Evolutionary conservation across 2,113 vertebrate species (phyloP), one percentile per base, ranked within the genome.

Genomic region (Lepisosteus oculatus): DNA sequence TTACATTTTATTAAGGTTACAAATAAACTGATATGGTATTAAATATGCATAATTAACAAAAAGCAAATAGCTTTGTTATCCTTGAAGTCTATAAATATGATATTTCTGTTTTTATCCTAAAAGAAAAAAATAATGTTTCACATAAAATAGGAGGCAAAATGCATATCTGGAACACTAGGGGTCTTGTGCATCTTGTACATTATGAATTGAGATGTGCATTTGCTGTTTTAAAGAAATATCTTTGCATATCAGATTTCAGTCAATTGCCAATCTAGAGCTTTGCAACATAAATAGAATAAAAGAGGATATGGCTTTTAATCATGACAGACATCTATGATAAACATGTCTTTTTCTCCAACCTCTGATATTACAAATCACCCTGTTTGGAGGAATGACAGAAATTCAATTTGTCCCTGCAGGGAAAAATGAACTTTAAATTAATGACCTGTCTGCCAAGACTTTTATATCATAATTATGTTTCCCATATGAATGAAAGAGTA

Each of bases 251-350:
- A 72, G 68, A 68, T 65, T 77, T 51, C 47, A 51, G 47, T 70
- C 78, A 74, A 74, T 75, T 79, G 78, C 72, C 68, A 55, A 62
- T 47, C 71, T 44, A 55, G 64, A 51, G 67, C 55, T 70, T 15
- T 15, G 70, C 65, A 56, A 63, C 47, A 51, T 13, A 9, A 17
- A 69, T 15, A 59, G 43, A 72, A 72, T 57, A 29, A 29, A 29
- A 29, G 54, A 42, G 42, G 57, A 54, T 66, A 74, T 72, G 67
- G 74, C 76, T 76, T 68, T 77, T 74, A 73, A 78, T 74, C 75
- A 63, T 43, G 47, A 65, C 65, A 75, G 42, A 42, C 66, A 68
- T 41, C 56, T 69, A 55, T 62, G 64, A 73, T 67, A 65, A 65
- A 44, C 43, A 17, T 3, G 12, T 43, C 63, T 65, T 65, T 14